Evolutionary conservation across 2,888 invertebrate species (phyloP), one percentile per base, ranked within the genome.

Genomic region (Dryomyza anilis): DNA sequence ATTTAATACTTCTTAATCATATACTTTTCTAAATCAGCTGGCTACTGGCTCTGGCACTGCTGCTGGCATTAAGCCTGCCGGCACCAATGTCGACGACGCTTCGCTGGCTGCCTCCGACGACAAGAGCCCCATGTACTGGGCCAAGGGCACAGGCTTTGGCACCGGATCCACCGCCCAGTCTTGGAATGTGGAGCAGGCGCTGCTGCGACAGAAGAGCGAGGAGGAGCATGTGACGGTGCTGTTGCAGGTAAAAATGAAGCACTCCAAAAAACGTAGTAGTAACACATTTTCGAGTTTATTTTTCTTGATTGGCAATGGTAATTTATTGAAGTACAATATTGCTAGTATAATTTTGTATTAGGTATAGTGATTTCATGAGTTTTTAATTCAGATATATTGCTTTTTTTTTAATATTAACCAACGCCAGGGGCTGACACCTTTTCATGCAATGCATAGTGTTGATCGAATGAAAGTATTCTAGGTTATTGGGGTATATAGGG

Each of bases 101-200:
- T 66, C 77, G 2, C 64, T 77, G n/a, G 74, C 69, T 67, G 86
- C 87, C 70, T 85, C 86, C 27, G 89, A 91, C 74, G 89, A 92
- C 71, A 91, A 91, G 77, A 88, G 89, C 39, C 92, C 93, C 76
- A 85, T 91, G 71, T 94, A 96, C 83, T 96, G 96, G 96, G 96
- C 96, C 0, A 96, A 97, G 82, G 96, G 96, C 48, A 97, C 97
- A 2, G 97, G 97, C 1, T 97, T 96, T 84, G 97, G 97, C 56
- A 96, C 96, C 0, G 97, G 97, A 25, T 95, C 95, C 23, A 97
- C 95, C 12, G 92, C 94, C 70, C 96, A 96, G 81, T 94, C 94
- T 52, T 98, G 97, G 97, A 96, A 97, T 83, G 94, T 97, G 39
- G 96, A 97, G 78, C 95, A 95, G 79, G 95, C 96, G n/a, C 84